Evolutionary conservation across 2,888 invertebrate species (phyloP).

Genomic region (Drepanosiphum platanoidis): DNA sequence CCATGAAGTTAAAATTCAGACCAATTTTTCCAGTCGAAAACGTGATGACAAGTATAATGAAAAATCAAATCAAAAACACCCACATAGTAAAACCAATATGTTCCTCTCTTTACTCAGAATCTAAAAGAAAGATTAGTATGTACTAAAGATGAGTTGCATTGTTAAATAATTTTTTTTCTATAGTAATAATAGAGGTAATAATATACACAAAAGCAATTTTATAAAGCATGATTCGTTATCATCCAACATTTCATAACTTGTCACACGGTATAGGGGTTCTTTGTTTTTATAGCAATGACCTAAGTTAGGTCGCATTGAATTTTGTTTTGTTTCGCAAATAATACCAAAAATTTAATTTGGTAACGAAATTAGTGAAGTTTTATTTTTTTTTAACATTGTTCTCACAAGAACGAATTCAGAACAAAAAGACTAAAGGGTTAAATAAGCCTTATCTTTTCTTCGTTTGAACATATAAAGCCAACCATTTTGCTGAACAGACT

Average conservation of each 20-base stretch:
- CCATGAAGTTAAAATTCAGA: too few species aligned
- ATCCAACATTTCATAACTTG: slow-evolving; percentile 30
- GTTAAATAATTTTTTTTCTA: slow-evolving; percentile 21
- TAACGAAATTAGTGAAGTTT: slow-evolving; percentile 41
- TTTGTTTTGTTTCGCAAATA: slow-evolving; percentile 39
- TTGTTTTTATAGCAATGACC: slow-evolving; percentile 34
- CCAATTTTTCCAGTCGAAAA: too few species aligned
- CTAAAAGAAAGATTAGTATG: too few species aligned
- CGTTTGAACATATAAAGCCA: slow-evolving; percentile 34
- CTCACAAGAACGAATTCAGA: slow-evolving; percentile 44
- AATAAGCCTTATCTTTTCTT: slow-evolving; percentile 54
- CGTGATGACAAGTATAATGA: too few species aligned
- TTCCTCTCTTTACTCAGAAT: too few species aligned
- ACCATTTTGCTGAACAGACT: not conserved
- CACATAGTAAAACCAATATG: too few species aligned
- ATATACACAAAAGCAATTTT: slow-evolving; percentile 25
- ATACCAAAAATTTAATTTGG: slow-evolving; percentile 51
- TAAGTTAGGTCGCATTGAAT: slow-evolving; percentile 22
- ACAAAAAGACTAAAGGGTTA: slow-evolving; percentile 40
- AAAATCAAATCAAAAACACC: too few species aligned
- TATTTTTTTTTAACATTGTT: slow-evolving; percentile 37
- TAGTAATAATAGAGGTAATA: slow-evolving; percentile 5
- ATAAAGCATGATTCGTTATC: slow-evolving; percentile 39
- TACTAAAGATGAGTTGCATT: not conserved
- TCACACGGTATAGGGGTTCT: slow-evolving; percentile 36